Evolutionary conservation across 2,113 vertebrate species (phyloP), one percentile per base, ranked within the genome.

Genomic region (Morone saxatilis): DNA sequence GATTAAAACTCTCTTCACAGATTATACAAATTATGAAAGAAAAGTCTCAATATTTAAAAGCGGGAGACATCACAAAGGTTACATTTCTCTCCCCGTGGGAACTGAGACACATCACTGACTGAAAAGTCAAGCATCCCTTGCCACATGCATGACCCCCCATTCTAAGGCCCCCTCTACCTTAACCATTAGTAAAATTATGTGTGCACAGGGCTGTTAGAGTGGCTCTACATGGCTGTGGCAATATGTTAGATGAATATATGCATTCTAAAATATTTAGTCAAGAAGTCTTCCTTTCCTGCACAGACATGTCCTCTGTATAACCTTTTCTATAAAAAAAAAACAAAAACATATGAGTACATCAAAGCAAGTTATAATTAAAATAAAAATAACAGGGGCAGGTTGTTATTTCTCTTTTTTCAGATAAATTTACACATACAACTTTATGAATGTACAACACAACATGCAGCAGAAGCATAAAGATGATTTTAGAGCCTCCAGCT

Each of bases 401-500:
- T 53, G 19, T 43, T 57, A 22, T 57, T 54, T 38, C 7, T 68
- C 48, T 5, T 6, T 57, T 2, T n/a, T 7, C 6, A 0, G 48
- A 45, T 57, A 36, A 25, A 74, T 71, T 38, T 45, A 51, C 57
- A 77, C 0, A 13, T 40, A 0, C 71, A 38, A 12, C 60, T 60
- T 71, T 54, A 25, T 20, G 13, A 78, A 60, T 47, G 11, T 36
- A 5, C 12, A 43, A 65, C 0, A 19, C 36, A 16, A 19, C 31
- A 60, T 62, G 41, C 38, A 51, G 78, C 51, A 38, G 57, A 62
- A 51, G n/a, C 59, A n/a, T 51, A 53, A 54, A 76, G 62, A 76
- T 74, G 61, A 80, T 73, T 86, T 59, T 63, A 65, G 78, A 72
- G 76, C 59, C 36, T 84, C 69, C 53, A n/a, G 73, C 51, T 75